phyloP scores from a whole-genome alignment of 2,797 vertebrate genomes.

The Pempheris klunzingeri region DNA sequence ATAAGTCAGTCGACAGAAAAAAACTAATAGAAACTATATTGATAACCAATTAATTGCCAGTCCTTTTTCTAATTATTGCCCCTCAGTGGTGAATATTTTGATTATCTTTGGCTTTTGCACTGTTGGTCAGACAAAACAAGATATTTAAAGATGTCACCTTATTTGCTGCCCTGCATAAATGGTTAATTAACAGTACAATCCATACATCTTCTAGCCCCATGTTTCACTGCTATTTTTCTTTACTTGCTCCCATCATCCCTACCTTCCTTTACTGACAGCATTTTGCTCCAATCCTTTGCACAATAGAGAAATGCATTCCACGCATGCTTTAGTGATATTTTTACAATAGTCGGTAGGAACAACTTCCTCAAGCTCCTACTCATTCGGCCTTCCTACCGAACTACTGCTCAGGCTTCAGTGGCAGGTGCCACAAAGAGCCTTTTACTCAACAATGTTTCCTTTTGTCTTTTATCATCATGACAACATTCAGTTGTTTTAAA shows the following conservation, averaged over 20 bases:
- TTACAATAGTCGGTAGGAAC: constrained; percentile 63
- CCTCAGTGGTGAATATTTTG: not conserved
- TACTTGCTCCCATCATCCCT: constrained; percentile 29
- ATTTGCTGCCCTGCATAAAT: not conserved
- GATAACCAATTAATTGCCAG: not conserved
- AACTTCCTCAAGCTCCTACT: constrained; percentile 57
- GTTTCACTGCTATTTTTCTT: constrained; percentile 2
- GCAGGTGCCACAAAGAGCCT: constrained; percentile 14
- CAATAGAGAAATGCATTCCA: constrained; percentile 74
- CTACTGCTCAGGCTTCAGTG: constrained; percentile 17
- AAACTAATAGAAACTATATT: not conserved
- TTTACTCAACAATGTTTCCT: constrained; percentile 5
- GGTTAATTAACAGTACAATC: not conserved
- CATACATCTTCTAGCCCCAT: not conserved
- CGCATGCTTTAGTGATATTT: constrained; percentile 57
- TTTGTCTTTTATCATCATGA: not conserved
- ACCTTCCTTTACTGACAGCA: constrained; percentile 46
- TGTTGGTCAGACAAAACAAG: not conserved
- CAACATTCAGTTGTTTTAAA: not conserved
- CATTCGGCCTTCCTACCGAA: constrained; percentile 42
- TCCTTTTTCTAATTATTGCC: not conserved
- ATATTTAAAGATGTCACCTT: not conserved
- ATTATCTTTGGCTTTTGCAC: not conserved
- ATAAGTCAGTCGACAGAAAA: not conserved
- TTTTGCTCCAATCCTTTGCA: constrained; percentile 44